A percentile compares a stretch with the other conserved stretches of the same genome.
These are phyloP conservation scores for Platanista minor DNA, from an alignment of 2,113 vertebrate genomes.

Conservation along the genomic window DNA sequence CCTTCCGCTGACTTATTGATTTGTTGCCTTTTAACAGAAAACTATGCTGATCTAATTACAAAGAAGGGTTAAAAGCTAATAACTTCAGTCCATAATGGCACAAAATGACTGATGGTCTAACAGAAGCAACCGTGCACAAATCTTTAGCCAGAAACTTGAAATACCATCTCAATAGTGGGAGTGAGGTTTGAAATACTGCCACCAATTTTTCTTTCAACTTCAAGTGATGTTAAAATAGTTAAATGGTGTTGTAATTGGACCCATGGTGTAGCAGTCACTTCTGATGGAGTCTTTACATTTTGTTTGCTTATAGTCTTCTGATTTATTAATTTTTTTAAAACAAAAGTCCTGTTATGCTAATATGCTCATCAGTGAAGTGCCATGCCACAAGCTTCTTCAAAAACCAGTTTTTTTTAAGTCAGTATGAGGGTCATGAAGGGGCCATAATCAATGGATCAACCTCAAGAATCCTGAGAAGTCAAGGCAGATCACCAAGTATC, in stretches of 20 bases:
- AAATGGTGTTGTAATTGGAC: background rate
- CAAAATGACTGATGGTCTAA: conserved; percentile 40
- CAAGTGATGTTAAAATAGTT: background rate
- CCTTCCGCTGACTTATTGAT: conserved; percentile 61
- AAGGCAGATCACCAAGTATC: background rate
- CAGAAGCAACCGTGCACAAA: background rate
- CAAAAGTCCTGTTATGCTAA: background rate
- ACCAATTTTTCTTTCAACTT: background rate
- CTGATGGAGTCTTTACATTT: background rate
- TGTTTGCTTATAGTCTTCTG: background rate
- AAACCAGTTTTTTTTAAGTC: background rate
- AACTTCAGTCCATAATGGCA: conserved; percentile 45
- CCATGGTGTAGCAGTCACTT: background rate
- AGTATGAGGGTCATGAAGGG: background rate
- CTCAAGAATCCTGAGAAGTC: background rate
- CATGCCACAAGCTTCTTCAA: background rate
- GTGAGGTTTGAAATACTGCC: background rate
- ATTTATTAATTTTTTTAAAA: background rate
- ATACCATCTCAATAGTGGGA: background rate
- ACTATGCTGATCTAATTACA: conserved; percentile 60
- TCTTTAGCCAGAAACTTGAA: background rate
- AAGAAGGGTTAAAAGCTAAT: conserved; percentile 64
- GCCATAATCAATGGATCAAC: background rate
- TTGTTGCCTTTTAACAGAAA: conserved; percentile 60
- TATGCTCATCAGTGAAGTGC: background rate